phyloP scores from a whole-genome alignment of 92 coral and sea anemone genomes.

The Plumapathes pennacea region DNA sequence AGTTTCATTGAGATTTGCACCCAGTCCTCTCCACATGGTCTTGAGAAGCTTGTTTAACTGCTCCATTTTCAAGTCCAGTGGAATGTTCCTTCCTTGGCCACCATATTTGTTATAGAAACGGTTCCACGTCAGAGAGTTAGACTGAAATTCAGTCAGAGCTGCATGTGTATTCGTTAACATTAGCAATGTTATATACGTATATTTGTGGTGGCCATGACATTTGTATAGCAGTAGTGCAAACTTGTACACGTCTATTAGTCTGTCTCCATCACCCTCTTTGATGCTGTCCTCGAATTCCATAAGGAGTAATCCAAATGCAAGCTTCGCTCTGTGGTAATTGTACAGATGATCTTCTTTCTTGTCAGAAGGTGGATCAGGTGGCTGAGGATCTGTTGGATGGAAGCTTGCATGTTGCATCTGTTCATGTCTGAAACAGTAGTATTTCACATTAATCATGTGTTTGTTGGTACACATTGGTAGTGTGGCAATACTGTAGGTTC shows the following conservation, averaged over 20 bases:
- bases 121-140: constrained; percentile 28
- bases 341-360: constrained; percentile 17
- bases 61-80: constrained; percentile 61
- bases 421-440: constrained; percentile 31
- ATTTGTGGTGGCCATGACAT: constrained; percentile 35
- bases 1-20: constrained; percentile 48
- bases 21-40: constrained; percentile 47
- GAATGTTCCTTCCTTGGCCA: constrained; percentile 47
- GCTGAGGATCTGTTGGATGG: neutral
- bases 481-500: too few species aligned
- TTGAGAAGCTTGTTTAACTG: constrained; percentile 49
- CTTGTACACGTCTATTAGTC: constrained; percentile 43
- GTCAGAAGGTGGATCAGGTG: too few species aligned
- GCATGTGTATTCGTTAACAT: constrained; percentile 34
- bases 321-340: constrained; percentile 50
- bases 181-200: constrained; percentile 45
- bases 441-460: neutral
- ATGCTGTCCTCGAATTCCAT: constrained; percentile 24
- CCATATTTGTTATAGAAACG: constrained; percentile 56
- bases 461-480: neutral
- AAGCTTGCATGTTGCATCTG: neutral
- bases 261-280: constrained; percentile 54
- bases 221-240: constrained; percentile 41
- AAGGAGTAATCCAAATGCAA: constrained; percentile 33
- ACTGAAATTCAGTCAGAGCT: constrained; percentile 32